Evolutionary conservation across 2,113 vertebrate genomes (phyloP).

Genomic region (Mus spicilegus): DNA sequence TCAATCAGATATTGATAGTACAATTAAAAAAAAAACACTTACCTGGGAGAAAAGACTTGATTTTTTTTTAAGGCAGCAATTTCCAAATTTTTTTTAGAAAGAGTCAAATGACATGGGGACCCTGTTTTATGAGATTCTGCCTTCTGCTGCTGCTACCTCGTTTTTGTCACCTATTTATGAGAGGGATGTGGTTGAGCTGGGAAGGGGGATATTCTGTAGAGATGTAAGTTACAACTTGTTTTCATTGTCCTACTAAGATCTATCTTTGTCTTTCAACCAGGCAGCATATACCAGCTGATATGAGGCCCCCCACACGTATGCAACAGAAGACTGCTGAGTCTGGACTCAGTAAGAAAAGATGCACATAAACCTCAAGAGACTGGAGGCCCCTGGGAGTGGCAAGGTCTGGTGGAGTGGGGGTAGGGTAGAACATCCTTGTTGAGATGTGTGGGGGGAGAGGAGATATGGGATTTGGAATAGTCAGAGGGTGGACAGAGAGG

Average conservation of each 20-base stretch:
- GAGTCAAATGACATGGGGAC: constrained; percentile 31
- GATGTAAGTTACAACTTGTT: no score
- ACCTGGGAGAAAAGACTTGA: constrained; percentile 66
- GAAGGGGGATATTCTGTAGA: not conserved
- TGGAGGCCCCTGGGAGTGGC: no score
- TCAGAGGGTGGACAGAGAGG: no score
- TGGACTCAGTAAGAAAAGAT: no score
- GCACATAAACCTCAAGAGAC: no score
- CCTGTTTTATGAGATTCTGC: constrained; percentile 9
- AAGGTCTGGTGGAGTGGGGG: no score
- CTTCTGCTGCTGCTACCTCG: not conserved
- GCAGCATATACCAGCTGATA: no score
- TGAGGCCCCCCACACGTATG: no score
- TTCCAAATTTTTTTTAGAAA: constrained; percentile 53
- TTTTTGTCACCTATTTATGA: not conserved
- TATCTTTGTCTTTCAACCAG: not conserved
- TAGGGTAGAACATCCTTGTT: no score
- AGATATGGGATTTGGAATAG: no score
- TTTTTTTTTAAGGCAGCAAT: constrained; percentile 34
- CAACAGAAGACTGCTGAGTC: no score
- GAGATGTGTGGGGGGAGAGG: no score
- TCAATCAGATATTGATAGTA: constrained; percentile 81
- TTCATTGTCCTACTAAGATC: not conserved
- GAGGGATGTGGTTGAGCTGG: not conserved
- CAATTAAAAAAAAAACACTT: constrained; percentile 78